A percentile compares a stretch with the other conserved stretches of the same genome.
phyloP scores from a whole-genome alignment of 2,888 invertebrate genomes.

The Chymomyza caudatula region DNA sequence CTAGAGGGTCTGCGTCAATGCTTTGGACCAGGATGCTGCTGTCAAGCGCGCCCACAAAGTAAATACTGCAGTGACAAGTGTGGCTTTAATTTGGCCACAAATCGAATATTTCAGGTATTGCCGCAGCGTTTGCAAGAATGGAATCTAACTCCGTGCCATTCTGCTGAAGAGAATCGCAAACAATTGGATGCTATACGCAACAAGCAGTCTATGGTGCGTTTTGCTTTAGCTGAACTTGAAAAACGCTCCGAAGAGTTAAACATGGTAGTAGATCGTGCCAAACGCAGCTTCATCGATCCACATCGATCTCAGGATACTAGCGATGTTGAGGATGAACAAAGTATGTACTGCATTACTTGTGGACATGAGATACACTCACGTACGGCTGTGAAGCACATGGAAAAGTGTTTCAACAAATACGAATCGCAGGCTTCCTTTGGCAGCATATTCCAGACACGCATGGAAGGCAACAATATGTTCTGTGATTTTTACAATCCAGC shows the following conservation, averaged over 20 bases:
- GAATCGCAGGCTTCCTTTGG: slow-evolving; percentile 98
- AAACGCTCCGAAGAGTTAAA: slow-evolving; percentile 88
- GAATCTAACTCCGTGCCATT: slow-evolving; percentile 90
- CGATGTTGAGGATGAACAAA: slow-evolving; percentile 83
- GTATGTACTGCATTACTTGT: slow-evolving; percentile 97
- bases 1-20: slow-evolving; percentile 88
- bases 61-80: slow-evolving; percentile 97
- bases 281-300: slow-evolving; percentile 84
- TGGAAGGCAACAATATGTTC: slow-evolving; percentile 97
- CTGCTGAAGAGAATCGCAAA: slow-evolving; percentile 89
- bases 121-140: slow-evolving; percentile 96
- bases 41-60: slow-evolving; percentile 87
- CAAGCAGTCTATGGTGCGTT: slow-evolving; percentile 87
- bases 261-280: slow-evolving; percentile 87
- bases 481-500: slow-evolving; percentile 96
- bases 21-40: slow-evolving; percentile 92
- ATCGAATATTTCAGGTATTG: slow-evolving; percentile 87
- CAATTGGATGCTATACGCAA: slow-evolving; percentile 86
- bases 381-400: slow-evolving; percentile 97
- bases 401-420: slow-evolving; percentile 98
- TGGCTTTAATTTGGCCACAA: slow-evolving; percentile 91
- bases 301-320: slow-evolving; percentile 80
- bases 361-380: slow-evolving; percentile 96
- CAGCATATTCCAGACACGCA: slow-evolving; percentile 94
- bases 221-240: slow-evolving; percentile 88